phyloP scores from a whole-genome alignment of 2,888 invertebrate species.

The Cremastinae sp. region DNA sequence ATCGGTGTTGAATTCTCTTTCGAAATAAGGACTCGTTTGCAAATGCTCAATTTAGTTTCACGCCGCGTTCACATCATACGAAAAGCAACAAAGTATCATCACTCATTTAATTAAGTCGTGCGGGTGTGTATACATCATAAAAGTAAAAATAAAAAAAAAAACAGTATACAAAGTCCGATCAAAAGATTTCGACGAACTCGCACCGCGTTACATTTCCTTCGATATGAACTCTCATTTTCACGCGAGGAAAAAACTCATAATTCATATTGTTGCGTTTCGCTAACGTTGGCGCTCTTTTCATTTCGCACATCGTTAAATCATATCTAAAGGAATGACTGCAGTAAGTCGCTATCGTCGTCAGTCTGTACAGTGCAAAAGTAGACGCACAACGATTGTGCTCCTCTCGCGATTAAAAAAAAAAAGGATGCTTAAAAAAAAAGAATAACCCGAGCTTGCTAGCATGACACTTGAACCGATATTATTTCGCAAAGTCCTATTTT shows the following conservation, averaged over 20 bases:
- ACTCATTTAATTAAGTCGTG: conserved; percentile 12
- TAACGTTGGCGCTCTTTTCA: neutral
- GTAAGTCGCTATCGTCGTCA: conserved; percentile 66
- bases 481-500: conserved; percentile 2
- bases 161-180: conserved; percentile 2
- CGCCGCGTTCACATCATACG: neutral
- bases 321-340: conserved; percentile 49
- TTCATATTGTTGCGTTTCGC: neutral
- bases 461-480: neutral
- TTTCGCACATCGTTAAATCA: conserved; percentile 16
- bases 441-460: neutral
- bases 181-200: neutral
- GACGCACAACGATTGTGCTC: conserved; percentile 75
- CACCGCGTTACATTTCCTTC: too few relatives aligned
- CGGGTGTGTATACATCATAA: neutral
- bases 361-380: conserved; percentile 72
- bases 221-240: too few relatives aligned
- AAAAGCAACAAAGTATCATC: conserved; percentile 10
- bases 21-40: neutral
- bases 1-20: neutral
- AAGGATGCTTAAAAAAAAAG: conserved; percentile 2
- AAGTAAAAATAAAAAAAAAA: conserved; percentile 5
- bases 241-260: neutral
- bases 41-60: neutral
- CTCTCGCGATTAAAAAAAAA: conserved; percentile 55